Conservation (phyloP, 2,888 invertebrate species). For the Metopia argyrocephala region DNA sequence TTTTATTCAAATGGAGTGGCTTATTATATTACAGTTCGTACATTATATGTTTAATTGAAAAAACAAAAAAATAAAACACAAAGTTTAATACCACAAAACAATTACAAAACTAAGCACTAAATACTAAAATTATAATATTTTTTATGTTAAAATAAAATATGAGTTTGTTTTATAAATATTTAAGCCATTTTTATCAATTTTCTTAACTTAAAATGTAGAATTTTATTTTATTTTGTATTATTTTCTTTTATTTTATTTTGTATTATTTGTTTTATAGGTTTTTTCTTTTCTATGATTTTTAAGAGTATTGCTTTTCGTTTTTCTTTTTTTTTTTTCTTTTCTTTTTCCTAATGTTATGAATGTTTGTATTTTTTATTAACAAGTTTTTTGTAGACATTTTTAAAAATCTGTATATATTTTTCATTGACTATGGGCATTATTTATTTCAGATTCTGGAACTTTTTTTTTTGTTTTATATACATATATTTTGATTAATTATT, state of each 20-base stretch:
- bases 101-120: conserved; percentile 20
- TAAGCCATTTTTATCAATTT: conserved; percentile 2
- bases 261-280: neutral
- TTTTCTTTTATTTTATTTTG: conserved; percentile 20
- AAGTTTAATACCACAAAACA: conserved; percentile 28
- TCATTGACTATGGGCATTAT: conserved; percentile 30
- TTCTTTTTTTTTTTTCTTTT: conserved; percentile 2
- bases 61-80: conserved; percentile 6
- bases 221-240: neutral
- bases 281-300: neutral
- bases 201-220: conserved; percentile 30
- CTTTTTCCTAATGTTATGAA: no score
- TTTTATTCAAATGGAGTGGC: neutral
- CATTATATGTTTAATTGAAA: neutral
- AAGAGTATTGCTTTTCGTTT: conserved; percentile 58
- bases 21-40: neutral
- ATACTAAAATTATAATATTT: conserved; percentile 10
- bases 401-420: conserved; percentile 32
- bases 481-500: conserved; percentile 27
- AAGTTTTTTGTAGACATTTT: conserved; percentile 31
- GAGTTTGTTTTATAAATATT: neutral
- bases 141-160: conserved; percentile 11
- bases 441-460: conserved; percentile 29
- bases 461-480: conserved; percentile 31
- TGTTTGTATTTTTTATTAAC: conserved; percentile 33